Conservation (phyloP, 2,888 invertebrate species). For the Parochlus steinenii region DNA sequence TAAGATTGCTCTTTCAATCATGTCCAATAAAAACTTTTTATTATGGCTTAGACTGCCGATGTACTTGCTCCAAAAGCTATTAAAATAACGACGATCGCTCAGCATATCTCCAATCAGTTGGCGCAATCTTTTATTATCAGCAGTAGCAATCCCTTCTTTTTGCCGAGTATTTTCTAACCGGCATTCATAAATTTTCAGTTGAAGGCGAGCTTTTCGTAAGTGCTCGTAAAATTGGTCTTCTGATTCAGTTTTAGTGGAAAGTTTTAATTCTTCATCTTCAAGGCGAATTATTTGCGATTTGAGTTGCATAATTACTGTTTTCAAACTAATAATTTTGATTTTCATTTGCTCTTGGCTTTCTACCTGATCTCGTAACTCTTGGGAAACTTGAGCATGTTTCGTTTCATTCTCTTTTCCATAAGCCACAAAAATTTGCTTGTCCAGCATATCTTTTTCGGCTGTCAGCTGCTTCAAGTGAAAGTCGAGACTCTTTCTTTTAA, state of each 20-base stretch:
- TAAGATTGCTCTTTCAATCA: conserved; percentile 25
- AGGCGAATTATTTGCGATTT: conserved; percentile 23
- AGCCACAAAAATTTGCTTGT: too few species aligned
- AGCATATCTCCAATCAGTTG: conserved; percentile 23
- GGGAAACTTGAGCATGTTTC: too few species aligned
- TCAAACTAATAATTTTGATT: conserved; percentile 22
- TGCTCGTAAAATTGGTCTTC: conserved; percentile 24
- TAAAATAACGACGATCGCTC: conserved; percentile 24
- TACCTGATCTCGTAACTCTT: too few species aligned
- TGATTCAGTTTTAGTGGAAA: conserved; percentile 25
- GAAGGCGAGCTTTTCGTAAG: conserved; percentile 20
- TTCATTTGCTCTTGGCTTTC: conserved; percentile 24
- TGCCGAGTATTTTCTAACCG: conserved; percentile 24
- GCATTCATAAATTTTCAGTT: conserved; percentile 24
- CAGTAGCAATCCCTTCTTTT: conserved; percentile 24
- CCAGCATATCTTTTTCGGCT: too few species aligned
- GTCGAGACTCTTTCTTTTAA: too few species aligned
- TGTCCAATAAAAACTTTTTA: conserved; percentile 26
- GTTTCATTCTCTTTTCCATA: too few species aligned
- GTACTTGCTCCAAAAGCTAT: conserved; percentile 24
- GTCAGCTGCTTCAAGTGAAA: too few species aligned
- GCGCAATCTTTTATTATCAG: conserved; percentile 21
- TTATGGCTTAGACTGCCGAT: conserved; percentile 25
- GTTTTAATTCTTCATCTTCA: conserved; percentile 22
- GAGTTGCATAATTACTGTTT: conserved; percentile 21